Evolutionary conservation across 2,113 vertebrate genomes (phyloP).

Genomic region (Anser cygnoides): DNA sequence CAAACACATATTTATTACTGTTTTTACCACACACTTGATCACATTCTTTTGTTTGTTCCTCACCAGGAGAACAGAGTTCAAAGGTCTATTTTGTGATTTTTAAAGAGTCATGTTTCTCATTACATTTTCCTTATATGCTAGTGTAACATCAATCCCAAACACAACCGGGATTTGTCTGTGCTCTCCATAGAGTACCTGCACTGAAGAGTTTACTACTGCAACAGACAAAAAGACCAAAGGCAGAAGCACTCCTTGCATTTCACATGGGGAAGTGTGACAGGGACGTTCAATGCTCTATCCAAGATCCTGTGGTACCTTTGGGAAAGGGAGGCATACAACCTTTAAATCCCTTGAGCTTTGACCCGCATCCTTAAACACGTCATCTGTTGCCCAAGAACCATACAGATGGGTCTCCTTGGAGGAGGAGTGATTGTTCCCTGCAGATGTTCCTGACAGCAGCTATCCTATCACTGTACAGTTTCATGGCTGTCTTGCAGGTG

Average conservation of each 20-base stretch:
- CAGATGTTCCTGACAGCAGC: background rate
- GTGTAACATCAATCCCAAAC: background rate
- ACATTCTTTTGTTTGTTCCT: background rate
- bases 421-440: background rate
- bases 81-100: background rate
- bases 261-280: background rate
- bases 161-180: background rate
- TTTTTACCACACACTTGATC: conserved; percentile 2
- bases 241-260: background rate
- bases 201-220: background rate
- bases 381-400: background rate
- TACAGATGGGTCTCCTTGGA: background rate
- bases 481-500: background rate
- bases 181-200: background rate
- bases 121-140: background rate
- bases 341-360: background rate
- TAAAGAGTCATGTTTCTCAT: background rate
- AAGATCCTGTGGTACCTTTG: background rate
- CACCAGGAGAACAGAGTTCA: background rate
- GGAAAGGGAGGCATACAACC: background rate
- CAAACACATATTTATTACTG: background rate
- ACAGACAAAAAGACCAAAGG: background rate
- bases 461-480: background rate
- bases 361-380: background rate
- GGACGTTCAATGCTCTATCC: background rate